Percentiles rank a stretch among this genome's conserved stretches.
Conservation (phyloP, 2,113 vertebrate genomes). For the Daubentonia madagascariensis region DNA sequence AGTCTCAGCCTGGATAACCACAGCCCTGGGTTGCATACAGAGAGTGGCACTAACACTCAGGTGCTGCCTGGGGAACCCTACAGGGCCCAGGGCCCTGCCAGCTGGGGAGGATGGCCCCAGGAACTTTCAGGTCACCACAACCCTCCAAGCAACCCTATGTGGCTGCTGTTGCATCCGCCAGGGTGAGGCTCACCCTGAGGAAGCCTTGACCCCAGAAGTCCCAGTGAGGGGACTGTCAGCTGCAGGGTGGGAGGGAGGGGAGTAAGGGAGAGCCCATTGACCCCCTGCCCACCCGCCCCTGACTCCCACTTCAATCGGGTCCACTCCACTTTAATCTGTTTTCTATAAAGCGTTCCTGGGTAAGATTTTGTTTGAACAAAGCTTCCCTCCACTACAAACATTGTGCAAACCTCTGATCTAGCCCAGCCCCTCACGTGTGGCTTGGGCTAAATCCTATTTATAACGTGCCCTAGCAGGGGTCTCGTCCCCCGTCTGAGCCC, state of each 20-base stretch:
- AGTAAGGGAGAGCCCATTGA: rapidly evolving
- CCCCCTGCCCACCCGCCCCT: neutral
- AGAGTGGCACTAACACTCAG: rapidly evolving
- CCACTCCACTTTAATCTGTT: slow-evolving; percentile 47
- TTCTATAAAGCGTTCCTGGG: neutral
- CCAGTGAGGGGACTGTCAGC: neutral
- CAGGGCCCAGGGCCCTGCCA: neutral
- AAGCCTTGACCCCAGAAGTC: neutral
- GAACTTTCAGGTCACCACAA: neutral
- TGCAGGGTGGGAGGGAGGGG: no score
- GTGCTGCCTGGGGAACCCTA: neutral
- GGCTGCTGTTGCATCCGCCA: no score
- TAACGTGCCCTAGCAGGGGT: neutral
- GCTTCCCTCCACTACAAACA: slow-evolving; percentile 62
- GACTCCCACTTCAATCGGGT: neutral
- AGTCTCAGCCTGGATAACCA: neutral
- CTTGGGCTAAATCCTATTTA: slow-evolving; percentile 53
- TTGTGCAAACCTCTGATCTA: slow-evolving; percentile 63
- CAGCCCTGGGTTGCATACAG: rapidly evolving
- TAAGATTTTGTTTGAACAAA: slow-evolving; percentile 64
- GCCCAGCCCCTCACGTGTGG: slow-evolving; percentile 20
- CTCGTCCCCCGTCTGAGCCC: neutral
- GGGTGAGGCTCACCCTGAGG: neutral
- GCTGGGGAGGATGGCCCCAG: neutral
- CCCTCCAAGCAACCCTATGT: neutral